Evolutionary conservation across 2,113 vertebrate species (phyloP).

Genomic region (Alouatta palliata): DNA sequence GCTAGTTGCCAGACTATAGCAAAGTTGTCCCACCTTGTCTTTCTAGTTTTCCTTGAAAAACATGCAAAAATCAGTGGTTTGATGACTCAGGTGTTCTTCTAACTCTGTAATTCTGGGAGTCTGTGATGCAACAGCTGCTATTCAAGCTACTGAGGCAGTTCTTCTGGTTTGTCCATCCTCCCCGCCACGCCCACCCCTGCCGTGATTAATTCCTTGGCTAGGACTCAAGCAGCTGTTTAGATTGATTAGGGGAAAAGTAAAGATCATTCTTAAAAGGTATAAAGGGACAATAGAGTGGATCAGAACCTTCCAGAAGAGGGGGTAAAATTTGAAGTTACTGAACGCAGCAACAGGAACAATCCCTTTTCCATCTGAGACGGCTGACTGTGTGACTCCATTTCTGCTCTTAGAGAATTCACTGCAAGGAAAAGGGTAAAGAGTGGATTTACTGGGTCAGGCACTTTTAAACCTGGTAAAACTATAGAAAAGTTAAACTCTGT

Average conservation of each 20-base stretch:
- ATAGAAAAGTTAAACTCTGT: background rate
- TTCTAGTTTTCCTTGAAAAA: background rate
- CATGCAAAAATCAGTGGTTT: no score
- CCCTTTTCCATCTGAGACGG: background rate
- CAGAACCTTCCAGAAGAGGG: background rate
- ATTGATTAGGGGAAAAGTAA: background rate
- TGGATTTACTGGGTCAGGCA: background rate
- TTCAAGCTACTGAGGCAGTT: background rate
- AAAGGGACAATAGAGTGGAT: background rate
- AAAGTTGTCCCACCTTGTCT: accelerated
- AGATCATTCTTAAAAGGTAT: background rate
- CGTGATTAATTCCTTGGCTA: background rate
- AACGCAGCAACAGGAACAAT: background rate
- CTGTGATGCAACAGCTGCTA: background rate
- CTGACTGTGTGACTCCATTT: background rate
- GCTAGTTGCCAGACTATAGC: background rate
- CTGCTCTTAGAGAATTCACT: background rate
- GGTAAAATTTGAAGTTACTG: background rate
- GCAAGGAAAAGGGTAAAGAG: background rate
- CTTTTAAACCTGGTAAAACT: background rate
- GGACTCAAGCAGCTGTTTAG: background rate
- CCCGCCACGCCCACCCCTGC: accelerated
- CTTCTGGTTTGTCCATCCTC: background rate
- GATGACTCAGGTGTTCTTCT: background rate
- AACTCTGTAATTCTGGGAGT: background rate